Percentiles rank a stretch among this genome's conserved stretches.
Evolutionary conservation across 1,140 invertebrate species (phyloP).

Genomic region (Scaptomyza pallida): DNA sequence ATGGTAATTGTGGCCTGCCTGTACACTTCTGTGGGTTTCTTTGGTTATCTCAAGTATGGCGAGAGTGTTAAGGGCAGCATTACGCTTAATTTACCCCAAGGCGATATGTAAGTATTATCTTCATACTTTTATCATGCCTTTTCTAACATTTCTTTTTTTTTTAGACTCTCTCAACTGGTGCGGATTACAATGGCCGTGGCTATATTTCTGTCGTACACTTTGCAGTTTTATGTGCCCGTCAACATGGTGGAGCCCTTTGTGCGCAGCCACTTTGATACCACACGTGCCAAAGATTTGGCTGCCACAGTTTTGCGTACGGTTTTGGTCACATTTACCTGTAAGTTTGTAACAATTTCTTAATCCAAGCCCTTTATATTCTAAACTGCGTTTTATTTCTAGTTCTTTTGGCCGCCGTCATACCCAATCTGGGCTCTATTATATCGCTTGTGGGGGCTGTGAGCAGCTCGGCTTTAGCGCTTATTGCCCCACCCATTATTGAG

Average conservation of each 20-base stretch:
- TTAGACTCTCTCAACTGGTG: slow-evolving; percentile 91
- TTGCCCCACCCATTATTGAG: slow-evolving; percentile 96
- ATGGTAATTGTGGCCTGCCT: slow-evolving; percentile 93
- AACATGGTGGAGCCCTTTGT: slow-evolving; percentile 93
- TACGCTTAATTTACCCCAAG: slow-evolving; percentile 91
- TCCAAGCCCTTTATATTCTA: slow-evolving; percentile 56
- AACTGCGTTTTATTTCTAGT: slow-evolving; percentile 85
- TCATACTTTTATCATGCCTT: not conserved
- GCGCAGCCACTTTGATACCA: slow-evolving; percentile 86
- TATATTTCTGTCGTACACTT: slow-evolving; percentile 94
- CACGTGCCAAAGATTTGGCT: slow-evolving; percentile 86
- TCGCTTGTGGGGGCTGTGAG: slow-evolving; percentile 95
- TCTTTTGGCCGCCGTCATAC: slow-evolving; percentile 92
- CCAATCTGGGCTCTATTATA: slow-evolving; percentile 94
- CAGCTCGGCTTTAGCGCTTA: slow-evolving; percentile 94
- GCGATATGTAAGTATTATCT: slow-evolving; percentile 88
- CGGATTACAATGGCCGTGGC: slow-evolving; percentile 92
- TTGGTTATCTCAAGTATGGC: slow-evolving; percentile 95
- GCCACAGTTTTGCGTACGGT: slow-evolving; percentile 89
- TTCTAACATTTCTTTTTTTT: slow-evolving; percentile 67
- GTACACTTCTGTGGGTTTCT: slow-evolving; percentile 94
- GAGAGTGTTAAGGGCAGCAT: slow-evolving; percentile 91
- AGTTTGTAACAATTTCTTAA: slow-evolving; percentile 83
- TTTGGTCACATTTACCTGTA: slow-evolving; percentile 92
- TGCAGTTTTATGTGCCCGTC: slow-evolving; percentile 97